Conservation (phyloP, 2,797 vertebrate genomes). For the Epinephelus malabaricus region DNA sequence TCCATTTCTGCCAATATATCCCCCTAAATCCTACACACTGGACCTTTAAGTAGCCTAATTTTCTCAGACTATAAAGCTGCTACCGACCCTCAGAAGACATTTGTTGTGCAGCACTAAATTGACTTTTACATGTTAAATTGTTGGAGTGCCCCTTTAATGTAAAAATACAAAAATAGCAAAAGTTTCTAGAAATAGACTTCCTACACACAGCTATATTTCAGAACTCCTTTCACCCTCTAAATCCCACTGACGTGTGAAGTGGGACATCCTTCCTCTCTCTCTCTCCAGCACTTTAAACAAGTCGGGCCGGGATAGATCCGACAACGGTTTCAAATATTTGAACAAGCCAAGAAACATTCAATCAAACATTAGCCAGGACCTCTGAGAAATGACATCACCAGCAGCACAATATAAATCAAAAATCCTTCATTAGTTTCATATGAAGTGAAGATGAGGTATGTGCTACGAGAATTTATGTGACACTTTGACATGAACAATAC, state of each 20-base stretch:
- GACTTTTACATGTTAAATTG: background rate
- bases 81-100: too few species aligned
- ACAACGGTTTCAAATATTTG: conserved; percentile 60
- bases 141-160: conserved; percentile 6
- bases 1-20: too few species aligned
- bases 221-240: conserved; percentile 26
- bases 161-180: background rate
- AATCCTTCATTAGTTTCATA: background rate
- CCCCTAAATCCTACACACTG: too few species aligned
- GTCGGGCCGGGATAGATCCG: conserved; percentile 10
- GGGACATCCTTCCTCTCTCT: conserved; percentile 52
- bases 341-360: conserved; percentile 56
- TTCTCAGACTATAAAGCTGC: background rate
- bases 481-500: conserved; percentile 12
- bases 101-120: too few species aligned
- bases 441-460: background rate
- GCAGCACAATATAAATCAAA: conserved; percentile 12
- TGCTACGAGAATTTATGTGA: conserved; percentile 23
- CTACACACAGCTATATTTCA: conserved; percentile 22
- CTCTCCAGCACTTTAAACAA: conserved; percentile 57
- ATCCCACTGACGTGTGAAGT: conserved; percentile 40
- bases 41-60: background rate
- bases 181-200: conserved; percentile 32
- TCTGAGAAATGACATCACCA: conserved; percentile 21
- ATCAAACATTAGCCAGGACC: conserved; percentile 62